Evolutionary conservation across 2,888 invertebrate genomes (phyloP).

Genomic region (Gastrophysa polygoni): DNA sequence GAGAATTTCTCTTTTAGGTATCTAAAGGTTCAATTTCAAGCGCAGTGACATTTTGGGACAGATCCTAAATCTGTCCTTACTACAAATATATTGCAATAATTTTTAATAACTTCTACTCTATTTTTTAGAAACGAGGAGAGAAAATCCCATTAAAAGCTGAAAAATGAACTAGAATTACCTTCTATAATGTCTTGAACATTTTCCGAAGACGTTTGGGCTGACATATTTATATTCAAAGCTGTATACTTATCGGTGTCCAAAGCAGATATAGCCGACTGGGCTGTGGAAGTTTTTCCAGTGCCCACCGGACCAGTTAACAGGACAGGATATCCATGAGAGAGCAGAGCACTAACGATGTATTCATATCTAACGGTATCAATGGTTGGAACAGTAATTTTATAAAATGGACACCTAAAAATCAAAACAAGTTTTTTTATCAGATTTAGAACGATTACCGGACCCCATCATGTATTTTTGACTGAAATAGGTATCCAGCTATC

Average conservation of each 20-base stretch:
- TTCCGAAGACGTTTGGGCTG: slow-evolving; percentile 83
- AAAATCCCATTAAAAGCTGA: too few species aligned
- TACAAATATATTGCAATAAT: too few species aligned
- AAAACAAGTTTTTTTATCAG: too few species aligned
- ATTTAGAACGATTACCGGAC: too few species aligned
- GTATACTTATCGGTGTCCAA: slow-evolving; percentile 66
- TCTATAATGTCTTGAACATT: slow-evolving; percentile 67
- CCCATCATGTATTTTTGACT: too few species aligned
- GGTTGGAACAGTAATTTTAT: slow-evolving; percentile 84
- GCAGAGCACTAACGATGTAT: slow-evolving; percentile 70
- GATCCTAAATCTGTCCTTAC: too few species aligned
- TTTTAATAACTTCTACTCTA: too few species aligned
- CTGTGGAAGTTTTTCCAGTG: slow-evolving; percentile 85
- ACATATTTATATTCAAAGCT: slow-evolving; percentile 82
- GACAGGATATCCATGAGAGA: slow-evolving; percentile 72
- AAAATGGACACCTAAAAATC: slow-evolving; percentile 80
- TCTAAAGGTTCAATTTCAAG: too few species aligned
- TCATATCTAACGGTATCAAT: slow-evolving; percentile 87
- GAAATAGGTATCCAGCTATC: too few species aligned
- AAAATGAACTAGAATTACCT: not conserved
- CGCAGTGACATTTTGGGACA: too few species aligned
- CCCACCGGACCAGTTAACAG: slow-evolving; percentile 84
- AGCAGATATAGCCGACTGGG: slow-evolving; percentile 68
- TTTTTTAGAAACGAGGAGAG: too few species aligned
- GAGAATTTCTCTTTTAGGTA: too few species aligned